Conservation (phyloP, 2,797 vertebrate species). For the Synaphobranchus kaupii region DNA sequence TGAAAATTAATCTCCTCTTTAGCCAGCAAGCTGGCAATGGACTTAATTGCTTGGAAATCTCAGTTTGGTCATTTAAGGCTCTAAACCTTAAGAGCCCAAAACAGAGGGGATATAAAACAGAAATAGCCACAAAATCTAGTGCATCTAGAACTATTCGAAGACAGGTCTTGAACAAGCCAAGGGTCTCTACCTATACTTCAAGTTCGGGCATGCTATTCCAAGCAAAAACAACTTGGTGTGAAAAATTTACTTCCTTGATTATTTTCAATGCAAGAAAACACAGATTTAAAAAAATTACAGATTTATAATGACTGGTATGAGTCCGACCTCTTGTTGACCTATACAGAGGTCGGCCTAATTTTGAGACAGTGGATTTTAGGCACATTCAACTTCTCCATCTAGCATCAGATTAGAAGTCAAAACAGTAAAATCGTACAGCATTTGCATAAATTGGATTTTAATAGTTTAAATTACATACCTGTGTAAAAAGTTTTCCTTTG, state of each 20-base stretch:
- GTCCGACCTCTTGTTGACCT: too few relatives aligned
- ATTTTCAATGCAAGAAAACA: not conserved
- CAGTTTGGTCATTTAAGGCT: not conserved
- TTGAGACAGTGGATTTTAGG: not conserved
- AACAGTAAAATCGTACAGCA: not conserved
- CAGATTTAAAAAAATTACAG: too few relatives aligned
- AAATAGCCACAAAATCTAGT: not conserved
- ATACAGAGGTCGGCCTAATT: not conserved
- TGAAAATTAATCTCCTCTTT: not conserved
- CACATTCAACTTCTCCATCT: not conserved
- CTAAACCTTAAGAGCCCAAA: not conserved
- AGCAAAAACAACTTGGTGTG: not conserved
- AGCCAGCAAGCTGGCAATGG: not conserved
- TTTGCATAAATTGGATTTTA: not conserved
- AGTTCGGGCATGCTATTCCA: not conserved
- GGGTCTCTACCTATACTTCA: too few relatives aligned
- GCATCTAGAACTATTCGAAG: not conserved
- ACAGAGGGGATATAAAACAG: not conserved
- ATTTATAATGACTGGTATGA: too few relatives aligned
- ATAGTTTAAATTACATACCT: conserved; percentile 67
- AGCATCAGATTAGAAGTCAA: not conserved
- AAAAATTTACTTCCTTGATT: not conserved
- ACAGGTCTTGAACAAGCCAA: not conserved
- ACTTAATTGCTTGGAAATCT: not conserved
- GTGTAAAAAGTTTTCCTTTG: conserved; percentile 92